These are phyloP conservation scores for Subanguina moxae DNA, from an alignment of 1,140 invertebrate genomes.

Conservation along the genomic window DNA sequence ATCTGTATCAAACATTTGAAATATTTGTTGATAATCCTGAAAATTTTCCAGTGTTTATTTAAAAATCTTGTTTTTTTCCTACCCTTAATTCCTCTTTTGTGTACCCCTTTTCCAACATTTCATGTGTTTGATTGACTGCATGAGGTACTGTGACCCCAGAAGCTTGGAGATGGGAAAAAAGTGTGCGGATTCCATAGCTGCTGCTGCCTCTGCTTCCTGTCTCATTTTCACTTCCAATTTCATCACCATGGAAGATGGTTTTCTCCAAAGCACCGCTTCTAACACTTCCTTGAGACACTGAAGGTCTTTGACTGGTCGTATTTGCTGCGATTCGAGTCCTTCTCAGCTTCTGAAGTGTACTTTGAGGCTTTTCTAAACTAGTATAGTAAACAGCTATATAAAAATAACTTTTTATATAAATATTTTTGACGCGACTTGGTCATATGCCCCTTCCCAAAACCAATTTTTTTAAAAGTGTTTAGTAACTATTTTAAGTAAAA, in stretches of 20 bases:
- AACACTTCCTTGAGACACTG: not conserved
- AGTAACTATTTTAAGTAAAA: too few species aligned
- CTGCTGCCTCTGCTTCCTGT: not conserved
- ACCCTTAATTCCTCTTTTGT: constrained; percentile 27
- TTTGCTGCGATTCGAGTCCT: not conserved
- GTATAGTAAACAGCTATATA: too few species aligned
- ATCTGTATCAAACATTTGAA: constrained; percentile 58
- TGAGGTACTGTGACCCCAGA: constrained; percentile 5
- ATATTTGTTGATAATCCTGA: constrained; percentile 52
- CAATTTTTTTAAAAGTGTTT: too few species aligned
- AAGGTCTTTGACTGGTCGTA: not conserved
- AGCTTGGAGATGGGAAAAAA: not conserved
- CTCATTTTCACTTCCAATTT: not conserved
- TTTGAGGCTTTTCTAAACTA: not conserved
- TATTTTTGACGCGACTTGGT: too few species aligned
- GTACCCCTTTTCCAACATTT: constrained; percentile 23
- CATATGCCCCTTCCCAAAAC: too few species aligned
- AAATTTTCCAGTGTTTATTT: not conserved
- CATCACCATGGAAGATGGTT: not conserved
- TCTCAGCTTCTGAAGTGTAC: not conserved
- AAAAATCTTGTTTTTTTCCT: not conserved
- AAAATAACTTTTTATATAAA: too few species aligned
- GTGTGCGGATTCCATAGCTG: not conserved
- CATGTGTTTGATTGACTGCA: constrained; percentile 9
- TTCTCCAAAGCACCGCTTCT: not conserved